These are phyloP conservation scores for Melieria omissa DNA, from an alignment of 2,888 invertebrate species.

Conservation along the genomic window DNA sequence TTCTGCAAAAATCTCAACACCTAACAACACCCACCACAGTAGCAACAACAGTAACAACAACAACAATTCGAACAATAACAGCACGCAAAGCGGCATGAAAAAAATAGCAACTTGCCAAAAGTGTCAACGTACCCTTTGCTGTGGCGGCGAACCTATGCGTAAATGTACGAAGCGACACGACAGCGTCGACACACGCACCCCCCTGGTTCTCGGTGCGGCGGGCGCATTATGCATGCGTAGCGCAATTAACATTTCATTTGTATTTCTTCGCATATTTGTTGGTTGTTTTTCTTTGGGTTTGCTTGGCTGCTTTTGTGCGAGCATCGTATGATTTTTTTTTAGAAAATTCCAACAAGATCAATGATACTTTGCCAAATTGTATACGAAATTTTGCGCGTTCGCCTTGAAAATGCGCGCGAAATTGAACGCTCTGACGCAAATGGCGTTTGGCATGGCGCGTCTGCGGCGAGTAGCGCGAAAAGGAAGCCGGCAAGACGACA, in stretches of 20 bases:
- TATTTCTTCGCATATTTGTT: not conserved
- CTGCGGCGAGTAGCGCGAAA: no score
- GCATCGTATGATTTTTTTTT: constrained; percentile 6
- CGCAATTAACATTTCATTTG: constrained; percentile 23
- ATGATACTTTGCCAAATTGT: constrained; percentile 27
- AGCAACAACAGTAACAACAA: constrained; percentile 8
- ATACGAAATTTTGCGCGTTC: constrained; percentile 27
- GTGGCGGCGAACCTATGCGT: not conserved
- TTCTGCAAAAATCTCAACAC: not conserved
- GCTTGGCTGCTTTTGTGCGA: not conserved
- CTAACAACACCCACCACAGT: not conserved
- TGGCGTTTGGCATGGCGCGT: no score
- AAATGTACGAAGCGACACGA: not conserved
- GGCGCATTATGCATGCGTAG: constrained; percentile 23
- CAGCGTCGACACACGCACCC: constrained; percentile 1
- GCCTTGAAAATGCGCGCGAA: constrained; percentile 33
- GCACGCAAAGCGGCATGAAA: not conserved
- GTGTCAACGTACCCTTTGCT: constrained; percentile 21
- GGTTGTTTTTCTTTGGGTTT: no score
- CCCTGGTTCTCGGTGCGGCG: not conserved
- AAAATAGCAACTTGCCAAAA: constrained; percentile 4
- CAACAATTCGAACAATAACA: constrained; percentile 18
- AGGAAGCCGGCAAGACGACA: no score
- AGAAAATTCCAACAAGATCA: constrained; percentile 35
- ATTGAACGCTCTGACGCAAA: not conserved